Conservation (phyloP, 2,888 invertebrate genomes). For the Volucella inanis region DNA sequence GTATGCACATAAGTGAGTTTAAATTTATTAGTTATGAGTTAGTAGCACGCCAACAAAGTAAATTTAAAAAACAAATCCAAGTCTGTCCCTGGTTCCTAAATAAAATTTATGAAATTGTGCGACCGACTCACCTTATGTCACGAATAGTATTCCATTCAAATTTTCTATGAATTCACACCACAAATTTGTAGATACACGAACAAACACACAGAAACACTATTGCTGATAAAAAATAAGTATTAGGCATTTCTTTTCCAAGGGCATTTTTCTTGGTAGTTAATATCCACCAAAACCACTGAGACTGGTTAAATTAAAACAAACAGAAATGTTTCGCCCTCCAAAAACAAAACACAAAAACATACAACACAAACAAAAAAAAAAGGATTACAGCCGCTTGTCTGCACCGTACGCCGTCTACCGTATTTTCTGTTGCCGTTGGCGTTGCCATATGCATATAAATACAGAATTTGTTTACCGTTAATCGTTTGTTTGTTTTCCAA, state of each 20-base stretch:
- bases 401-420: no score
- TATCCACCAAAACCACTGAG: background rate
- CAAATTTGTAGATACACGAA: background rate
- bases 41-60: no score
- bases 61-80: no score
- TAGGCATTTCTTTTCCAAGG: background rate
- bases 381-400: conserved; percentile 23
- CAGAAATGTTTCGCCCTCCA: background rate
- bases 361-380: conserved; percentile 7
- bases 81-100: no score
- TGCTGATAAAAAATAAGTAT: no score
- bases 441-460: background rate
- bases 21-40: no score
- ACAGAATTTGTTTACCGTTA: background rate
- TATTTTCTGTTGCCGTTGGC: no score
- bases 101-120: no score
- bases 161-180: background rate
- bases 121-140: conserved; percentile 1
- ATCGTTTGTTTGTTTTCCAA: conserved; percentile 45
- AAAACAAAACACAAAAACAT: background rate
- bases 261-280: background rate
- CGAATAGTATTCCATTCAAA: background rate
- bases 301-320: conserved; percentile 8
- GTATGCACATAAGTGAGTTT: no score
- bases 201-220: background rate